Conservation (phyloP, 2,113 vertebrate species). For the Dascyllus trimaculatus region DNA sequence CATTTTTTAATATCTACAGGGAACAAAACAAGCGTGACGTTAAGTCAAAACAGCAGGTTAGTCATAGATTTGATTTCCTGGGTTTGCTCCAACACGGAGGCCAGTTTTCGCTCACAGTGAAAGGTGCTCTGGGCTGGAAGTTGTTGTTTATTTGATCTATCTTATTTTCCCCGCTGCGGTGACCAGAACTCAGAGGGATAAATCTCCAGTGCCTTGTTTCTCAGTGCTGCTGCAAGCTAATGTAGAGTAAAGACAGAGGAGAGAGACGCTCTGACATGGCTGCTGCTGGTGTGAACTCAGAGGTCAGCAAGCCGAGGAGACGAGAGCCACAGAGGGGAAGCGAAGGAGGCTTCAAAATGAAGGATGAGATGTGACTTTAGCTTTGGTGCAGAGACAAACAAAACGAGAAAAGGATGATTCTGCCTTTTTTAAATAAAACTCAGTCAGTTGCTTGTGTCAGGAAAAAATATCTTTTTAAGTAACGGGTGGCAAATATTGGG, state of each 20-base stretch:
- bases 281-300: constrained; percentile 42
- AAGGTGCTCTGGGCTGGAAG: constrained; percentile 9
- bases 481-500: background rate
- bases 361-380: constrained; percentile 40
- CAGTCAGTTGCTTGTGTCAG: background rate
- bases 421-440: background rate
- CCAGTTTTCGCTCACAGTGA: constrained; percentile 30
- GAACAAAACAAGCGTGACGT: background rate
- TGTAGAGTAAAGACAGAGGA: constrained; percentile 41
- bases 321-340: constrained; percentile 35
- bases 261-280: constrained; percentile 46
- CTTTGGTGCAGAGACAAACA: constrained; percentile 6
- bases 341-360: constrained; percentile 31
- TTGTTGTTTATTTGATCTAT: constrained; percentile 54
- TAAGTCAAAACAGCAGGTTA: background rate
- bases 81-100: background rate
- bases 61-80: background rate
- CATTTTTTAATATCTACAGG: background rate
- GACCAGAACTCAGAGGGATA: constrained; percentile 41
- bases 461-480: background rate
- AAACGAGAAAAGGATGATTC: constrained; percentile 15
- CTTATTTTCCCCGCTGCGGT: constrained; percentile 36
- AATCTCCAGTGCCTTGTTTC: constrained; percentile 37
- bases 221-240: constrained; percentile 42
- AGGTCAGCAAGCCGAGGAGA: constrained; percentile 54